Conservation (phyloP, 1,140 invertebrate genomes). For the Drosophila oshimai region DNA sequence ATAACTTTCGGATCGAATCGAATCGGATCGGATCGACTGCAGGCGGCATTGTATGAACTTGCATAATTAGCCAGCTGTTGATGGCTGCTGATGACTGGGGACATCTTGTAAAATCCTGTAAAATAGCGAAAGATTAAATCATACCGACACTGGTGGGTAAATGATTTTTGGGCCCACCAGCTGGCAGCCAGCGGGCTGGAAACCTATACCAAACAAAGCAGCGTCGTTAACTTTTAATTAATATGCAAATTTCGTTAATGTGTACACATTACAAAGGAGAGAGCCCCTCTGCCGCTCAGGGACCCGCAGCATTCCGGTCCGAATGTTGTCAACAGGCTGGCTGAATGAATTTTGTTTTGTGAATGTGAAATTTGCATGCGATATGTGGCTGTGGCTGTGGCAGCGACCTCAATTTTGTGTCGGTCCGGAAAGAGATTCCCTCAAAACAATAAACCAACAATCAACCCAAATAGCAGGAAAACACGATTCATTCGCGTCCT, state of each 20-base stretch:
- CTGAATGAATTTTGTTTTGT: slow-evolving; percentile 39
- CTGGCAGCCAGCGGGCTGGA: slow-evolving; percentile 3
- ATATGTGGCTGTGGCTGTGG: slow-evolving; percentile 46
- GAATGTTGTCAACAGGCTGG: slow-evolving; percentile 26
- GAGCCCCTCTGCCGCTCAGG: background rate
- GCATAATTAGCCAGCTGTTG: slow-evolving; percentile 45
- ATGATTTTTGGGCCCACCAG: slow-evolving; percentile 26
- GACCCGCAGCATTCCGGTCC: slow-evolving; percentile 1
- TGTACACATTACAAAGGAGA: slow-evolving; percentile 36
- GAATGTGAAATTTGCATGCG: slow-evolving; percentile 37
- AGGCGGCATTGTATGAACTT: slow-evolving; percentile 27
- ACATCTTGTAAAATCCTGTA: slow-evolving; percentile 16
- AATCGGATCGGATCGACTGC: background rate
- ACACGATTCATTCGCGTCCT: slow-evolving; percentile 15
- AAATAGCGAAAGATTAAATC: slow-evolving; percentile 25
- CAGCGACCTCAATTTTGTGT: slow-evolving; percentile 49
- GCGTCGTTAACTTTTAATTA: slow-evolving; percentile 70
- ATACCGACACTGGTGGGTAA: slow-evolving; percentile 7
- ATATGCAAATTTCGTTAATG: slow-evolving; percentile 75
- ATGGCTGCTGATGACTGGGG: no score
- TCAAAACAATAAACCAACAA: slow-evolving; percentile 11
- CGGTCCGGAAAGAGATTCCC: slow-evolving; percentile 4
- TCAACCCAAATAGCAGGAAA: slow-evolving; percentile 20
- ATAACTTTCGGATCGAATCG: slow-evolving; percentile 50
- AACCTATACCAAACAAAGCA: slow-evolving; percentile 25